Evolutionary conservation across 2,113 vertebrate genomes (phyloP).

Genomic region (Semicossyphus pulcher): DNA sequence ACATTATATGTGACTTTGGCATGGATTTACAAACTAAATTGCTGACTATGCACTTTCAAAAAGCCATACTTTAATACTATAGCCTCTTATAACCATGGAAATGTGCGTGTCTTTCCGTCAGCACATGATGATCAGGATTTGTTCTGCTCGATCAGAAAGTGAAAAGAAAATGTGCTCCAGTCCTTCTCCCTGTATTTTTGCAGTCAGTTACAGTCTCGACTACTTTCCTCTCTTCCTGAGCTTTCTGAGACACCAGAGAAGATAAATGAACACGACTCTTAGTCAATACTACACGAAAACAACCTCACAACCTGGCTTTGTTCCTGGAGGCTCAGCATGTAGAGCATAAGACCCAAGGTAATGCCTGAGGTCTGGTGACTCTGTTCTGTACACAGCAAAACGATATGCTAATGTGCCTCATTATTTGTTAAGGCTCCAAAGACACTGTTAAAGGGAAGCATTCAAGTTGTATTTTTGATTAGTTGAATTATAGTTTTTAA

Average conservation of each 20-base stretch:
- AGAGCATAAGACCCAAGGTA: too few species aligned
- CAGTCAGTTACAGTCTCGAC: background rate
- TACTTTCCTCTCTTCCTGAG: background rate
- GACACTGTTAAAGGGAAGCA: too few species aligned
- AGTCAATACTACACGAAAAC: background rate
- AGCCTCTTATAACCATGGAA: background rate
- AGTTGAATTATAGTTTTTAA: too few species aligned
- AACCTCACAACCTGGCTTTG: background rate
- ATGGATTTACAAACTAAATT: too few species aligned
- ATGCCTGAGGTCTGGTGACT: too few species aligned
- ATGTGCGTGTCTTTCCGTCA: background rate
- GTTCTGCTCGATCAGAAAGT: background rate
- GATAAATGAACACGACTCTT: background rate
- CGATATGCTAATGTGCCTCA: too few species aligned
- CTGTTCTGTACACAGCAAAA: too few species aligned
- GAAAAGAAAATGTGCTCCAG: background rate
- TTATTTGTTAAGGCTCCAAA: too few species aligned
- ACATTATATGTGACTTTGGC: too few species aligned
- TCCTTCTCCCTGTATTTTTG: background rate
- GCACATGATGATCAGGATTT: background rate
- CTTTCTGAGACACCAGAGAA: background rate
- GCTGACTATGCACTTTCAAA: background rate
- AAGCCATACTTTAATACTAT: background rate
- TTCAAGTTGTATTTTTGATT: too few species aligned
- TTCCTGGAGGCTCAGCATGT: background rate